Evolutionary conservation across 2,888 invertebrate genomes (phyloP).

Genomic region (Polymixis flavicincta): DNA sequence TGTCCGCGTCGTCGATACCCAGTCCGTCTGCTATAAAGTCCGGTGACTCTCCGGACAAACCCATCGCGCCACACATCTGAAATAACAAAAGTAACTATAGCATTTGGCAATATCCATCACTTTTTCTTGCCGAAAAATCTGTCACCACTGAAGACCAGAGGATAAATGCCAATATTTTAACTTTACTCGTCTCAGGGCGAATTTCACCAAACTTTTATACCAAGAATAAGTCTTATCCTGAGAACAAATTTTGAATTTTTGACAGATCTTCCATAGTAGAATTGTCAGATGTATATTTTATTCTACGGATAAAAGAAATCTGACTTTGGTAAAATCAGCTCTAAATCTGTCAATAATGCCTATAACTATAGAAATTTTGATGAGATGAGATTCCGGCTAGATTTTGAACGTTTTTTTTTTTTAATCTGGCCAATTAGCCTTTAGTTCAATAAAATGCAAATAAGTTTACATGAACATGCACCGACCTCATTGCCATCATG

Average conservation of each 20-base stretch:
- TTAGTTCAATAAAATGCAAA: not conserved
- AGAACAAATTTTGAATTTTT: too few species aligned
- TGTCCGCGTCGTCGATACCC: constrained; percentile 63
- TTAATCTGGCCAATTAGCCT: not conserved
- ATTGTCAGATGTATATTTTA: too few species aligned
- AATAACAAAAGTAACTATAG: not conserved
- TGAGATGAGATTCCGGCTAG: not conserved
- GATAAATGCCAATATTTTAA: not conserved
- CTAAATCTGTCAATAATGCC: too few species aligned
- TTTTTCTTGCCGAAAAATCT: not conserved
- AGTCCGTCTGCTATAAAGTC: constrained; percentile 71
- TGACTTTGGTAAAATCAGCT: too few species aligned
- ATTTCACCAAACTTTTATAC: too few species aligned
- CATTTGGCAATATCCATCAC: not conserved
- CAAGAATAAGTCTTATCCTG: too few species aligned
- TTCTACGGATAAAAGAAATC: too few species aligned
- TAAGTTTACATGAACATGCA: not conserved
- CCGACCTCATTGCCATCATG: constrained; percentile 68
- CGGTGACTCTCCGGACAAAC: constrained; percentile 49
- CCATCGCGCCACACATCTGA: constrained; percentile 65
- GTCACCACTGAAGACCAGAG: not conserved
- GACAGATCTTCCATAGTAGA: too few species aligned
- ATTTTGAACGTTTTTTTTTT: not conserved
- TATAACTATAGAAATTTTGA: too few species aligned
- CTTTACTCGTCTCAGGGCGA: not conserved